Conservation (phyloP, 1,140 invertebrate genomes). For the Drosophila ananassae region DNA sequence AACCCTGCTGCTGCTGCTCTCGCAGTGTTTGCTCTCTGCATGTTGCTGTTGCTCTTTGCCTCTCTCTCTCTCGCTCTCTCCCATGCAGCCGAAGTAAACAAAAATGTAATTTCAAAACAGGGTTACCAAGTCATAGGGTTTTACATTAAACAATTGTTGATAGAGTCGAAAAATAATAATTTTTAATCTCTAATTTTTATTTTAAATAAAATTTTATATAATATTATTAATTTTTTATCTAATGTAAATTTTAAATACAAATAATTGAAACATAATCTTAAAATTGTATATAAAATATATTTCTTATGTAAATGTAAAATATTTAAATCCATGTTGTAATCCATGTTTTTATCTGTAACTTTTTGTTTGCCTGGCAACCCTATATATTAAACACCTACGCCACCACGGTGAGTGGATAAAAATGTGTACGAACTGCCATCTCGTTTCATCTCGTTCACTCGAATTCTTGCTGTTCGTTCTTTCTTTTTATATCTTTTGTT, state of each 20-base stretch:
- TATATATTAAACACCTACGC: conserved; percentile 12
- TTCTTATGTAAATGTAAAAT: background rate
- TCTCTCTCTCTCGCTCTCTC: background rate
- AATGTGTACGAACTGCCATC: conserved; percentile 6
- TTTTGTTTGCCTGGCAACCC: conserved; percentile 25
- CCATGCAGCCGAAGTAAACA: conserved; percentile 61
- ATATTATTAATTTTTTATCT: background rate
- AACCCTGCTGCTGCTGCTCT: conserved; percentile 14
- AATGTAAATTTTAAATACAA: background rate
- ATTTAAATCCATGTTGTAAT: background rate
- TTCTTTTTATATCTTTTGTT: conserved; percentile 5
- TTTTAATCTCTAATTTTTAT: conserved; percentile 1
- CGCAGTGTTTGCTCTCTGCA: conserved; percentile 16
- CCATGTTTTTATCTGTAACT: background rate
- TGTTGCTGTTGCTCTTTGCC: conserved; percentile 8
- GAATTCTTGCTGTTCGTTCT: background rate
- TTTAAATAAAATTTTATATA: conserved; percentile 1
- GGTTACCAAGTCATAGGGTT: conserved; percentile 21
- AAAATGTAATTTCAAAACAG: conserved; percentile 35
- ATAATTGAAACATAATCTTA: too few species aligned
- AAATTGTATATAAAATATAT: too few species aligned
- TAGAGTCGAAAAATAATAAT: background rate
- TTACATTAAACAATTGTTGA: background rate
- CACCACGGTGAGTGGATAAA: background rate
- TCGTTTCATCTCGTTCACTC: conserved; percentile 30